phyloP scores from a whole-genome alignment of 2,888 invertebrate species.

The Xestia c-nigrum region DNA sequence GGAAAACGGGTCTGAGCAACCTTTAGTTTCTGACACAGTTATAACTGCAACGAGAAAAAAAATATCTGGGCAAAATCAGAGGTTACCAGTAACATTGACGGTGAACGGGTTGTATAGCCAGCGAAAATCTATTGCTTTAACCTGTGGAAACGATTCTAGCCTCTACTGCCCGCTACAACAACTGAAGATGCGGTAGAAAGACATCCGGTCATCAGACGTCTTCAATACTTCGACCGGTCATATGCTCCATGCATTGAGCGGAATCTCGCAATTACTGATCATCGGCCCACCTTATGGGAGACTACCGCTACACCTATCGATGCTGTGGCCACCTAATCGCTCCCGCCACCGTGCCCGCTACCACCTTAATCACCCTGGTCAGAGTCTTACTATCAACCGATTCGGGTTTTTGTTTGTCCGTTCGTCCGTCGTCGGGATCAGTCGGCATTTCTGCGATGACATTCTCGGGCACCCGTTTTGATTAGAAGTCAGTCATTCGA shows the following conservation, averaged over 20 bases:
- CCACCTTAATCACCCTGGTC: not conserved
- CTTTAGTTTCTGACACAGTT: no score
- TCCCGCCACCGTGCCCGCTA: not conserved
- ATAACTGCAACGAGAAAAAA: not conserved
- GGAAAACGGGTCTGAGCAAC: no score
- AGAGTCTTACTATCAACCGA: conserved; percentile 79
- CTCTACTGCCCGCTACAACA: not conserved
- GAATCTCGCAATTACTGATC: not conserved
- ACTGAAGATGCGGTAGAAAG: not conserved
- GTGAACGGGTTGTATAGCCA: not conserved
- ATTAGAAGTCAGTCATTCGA: conserved; percentile 78
- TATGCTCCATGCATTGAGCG: not conserved
- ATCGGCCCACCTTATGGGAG: not conserved
- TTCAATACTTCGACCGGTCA: not conserved
- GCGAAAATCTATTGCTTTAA: not conserved
- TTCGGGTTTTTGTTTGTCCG: conserved; percentile 83
- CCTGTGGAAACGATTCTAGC: no score
- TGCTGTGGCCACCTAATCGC: not conserved
- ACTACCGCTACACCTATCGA: no score
- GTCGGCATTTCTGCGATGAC: conserved; percentile 80
- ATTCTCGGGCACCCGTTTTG: conserved; percentile 84
- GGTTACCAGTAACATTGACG: not conserved
- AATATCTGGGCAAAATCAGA: not conserved
- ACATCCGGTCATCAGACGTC: not conserved
- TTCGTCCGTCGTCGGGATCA: conserved; percentile 65